These are phyloP conservation scores for Ectemnius lituratus DNA, from an alignment of 2,888 invertebrate species.

Conservation along the genomic window DNA sequence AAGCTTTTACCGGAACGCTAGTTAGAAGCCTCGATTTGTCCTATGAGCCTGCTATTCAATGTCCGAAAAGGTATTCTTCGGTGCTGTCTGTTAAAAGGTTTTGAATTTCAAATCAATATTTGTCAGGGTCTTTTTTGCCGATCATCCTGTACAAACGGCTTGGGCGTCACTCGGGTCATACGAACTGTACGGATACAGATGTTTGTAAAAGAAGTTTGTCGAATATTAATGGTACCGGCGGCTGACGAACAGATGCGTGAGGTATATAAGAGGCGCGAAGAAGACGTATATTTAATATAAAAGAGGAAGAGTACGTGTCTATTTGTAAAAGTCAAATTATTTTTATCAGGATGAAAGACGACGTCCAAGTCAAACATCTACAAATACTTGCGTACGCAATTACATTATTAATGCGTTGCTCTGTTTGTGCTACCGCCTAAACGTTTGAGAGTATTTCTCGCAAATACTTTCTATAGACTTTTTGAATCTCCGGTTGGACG, in stretches of 20 bases:
- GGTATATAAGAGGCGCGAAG: slow-evolving; percentile 31
- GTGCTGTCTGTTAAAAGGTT: slow-evolving; percentile 23
- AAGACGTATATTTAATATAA: slow-evolving; percentile 47
- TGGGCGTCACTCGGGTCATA: slow-evolving; percentile 59
- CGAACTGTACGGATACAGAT: slow-evolving; percentile 31
- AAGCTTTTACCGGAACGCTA: slow-evolving; percentile 25
- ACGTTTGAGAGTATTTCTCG: slow-evolving; percentile 25
- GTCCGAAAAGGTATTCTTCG: slow-evolving; percentile 21
- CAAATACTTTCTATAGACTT: slow-evolving; percentile 26
- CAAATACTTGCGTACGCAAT: slow-evolving; percentile 48
- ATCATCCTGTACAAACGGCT: slow-evolving; percentile 64
- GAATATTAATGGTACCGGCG: slow-evolving; percentile 35
- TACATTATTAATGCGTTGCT: slow-evolving; percentile 66
- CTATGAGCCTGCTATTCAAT: slow-evolving; percentile 5
- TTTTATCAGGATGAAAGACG: slow-evolving; percentile 33
- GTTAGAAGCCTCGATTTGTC: neutral
- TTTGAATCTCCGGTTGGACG: slow-evolving; percentile 32
- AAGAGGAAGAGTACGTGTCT: slow-evolving; percentile 18
- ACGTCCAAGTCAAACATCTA: slow-evolving; percentile 53
- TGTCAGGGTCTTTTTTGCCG: slow-evolving; percentile 65
- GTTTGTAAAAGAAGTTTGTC: slow-evolving; percentile 31
- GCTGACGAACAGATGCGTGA: slow-evolving; percentile 38
- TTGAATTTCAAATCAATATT: slow-evolving; percentile 45
- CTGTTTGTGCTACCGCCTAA: slow-evolving; percentile 54
- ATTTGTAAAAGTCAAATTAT: slow-evolving; percentile 35